Evolutionary conservation across 2,797 vertebrate genomes (phyloP), one percentile per base, ranked within the genome.

Genomic region (Gymnoscopelus microlampas): DNA sequence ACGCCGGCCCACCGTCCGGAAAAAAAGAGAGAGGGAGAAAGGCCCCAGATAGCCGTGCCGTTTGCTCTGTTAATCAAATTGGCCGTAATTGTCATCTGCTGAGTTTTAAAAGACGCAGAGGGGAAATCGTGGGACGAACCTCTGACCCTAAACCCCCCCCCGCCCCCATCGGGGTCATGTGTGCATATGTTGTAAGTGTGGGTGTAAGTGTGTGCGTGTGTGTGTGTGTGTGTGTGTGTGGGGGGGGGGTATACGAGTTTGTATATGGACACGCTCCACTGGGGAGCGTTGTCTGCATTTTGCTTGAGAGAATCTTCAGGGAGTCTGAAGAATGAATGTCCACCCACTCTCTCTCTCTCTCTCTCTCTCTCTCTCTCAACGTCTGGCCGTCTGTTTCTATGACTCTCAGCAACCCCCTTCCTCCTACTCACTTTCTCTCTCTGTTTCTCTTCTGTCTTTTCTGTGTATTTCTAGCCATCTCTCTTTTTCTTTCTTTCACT

Each of bases 11-110:
- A 56, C 82, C 67, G 67, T 83, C 89, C 9, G 39, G 9, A 74
- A 68, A 82, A 84, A 88, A 82, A 67, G 71, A 66, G 63, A 64
- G 53, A 50, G 70, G 64, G 7, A 66, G 61, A 69, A 53, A 12
- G 19, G 29, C 65, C 70, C 70, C 66, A 35, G 79, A 89, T 92
- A 89, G 87, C 85, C 79, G 44, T 51, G 63, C 76, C 24, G 70
- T 78, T 82, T 65, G 57, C 85, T 86, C 89, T 78, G 88, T 91
- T 93, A 92, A 94, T 94, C 91, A 93, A 93, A 92, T 92, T 80
- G 63, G 14, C 84, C 48, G 61, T 91, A 92, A 93, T 93, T 88
- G 90, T 92, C 91, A 90, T 91, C 77, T 78, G 76, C 53, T 60
- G 85, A 85, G 39, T 88, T 92, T 92, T 88, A 87, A 91, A 87